Percentiles rank a stretch among this genome's conserved stretches.
Conservation (phyloP, 2,797 vertebrate genomes). For the Anabacerthia variegaticeps region DNA sequence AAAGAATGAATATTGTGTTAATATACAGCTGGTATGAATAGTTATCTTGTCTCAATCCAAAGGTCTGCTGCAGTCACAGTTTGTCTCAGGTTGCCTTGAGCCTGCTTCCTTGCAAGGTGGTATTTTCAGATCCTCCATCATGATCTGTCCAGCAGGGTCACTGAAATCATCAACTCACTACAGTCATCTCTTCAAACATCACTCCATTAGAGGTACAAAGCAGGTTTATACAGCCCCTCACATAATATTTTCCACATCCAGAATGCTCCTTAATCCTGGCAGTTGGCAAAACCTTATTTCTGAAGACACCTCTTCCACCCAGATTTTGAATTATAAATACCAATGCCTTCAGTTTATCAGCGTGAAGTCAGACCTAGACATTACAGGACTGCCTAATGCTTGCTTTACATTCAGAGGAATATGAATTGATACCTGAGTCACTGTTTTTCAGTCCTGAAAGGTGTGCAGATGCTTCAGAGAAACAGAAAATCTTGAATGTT, state of each 20-base stretch:
- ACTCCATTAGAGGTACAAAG: background rate
- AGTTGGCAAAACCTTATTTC: background rate
- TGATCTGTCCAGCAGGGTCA: background rate
- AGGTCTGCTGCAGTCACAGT: background rate
- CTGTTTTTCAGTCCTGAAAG: background rate
- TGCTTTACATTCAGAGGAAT: background rate
- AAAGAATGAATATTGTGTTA: background rate
- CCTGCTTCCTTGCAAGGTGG: accelerated
- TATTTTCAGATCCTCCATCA: background rate
- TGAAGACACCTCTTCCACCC: background rate
- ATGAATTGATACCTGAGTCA: background rate
- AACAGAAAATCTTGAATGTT: background rate
- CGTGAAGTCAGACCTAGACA: background rate
- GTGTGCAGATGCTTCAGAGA: background rate
- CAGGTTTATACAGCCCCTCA: background rate
- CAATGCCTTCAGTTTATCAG: background rate
- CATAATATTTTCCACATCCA: background rate
- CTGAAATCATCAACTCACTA: background rate
- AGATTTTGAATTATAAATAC: background rate
- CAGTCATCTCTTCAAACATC: background rate
- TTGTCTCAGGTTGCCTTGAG: background rate
- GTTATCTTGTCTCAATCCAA: background rate
- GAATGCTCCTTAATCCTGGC: background rate
- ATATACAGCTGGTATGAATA: background rate
- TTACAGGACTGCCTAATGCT: background rate